Conservation (phyloP, 2,113 vertebrate genomes). For the Atrichornis clamosus region DNA sequence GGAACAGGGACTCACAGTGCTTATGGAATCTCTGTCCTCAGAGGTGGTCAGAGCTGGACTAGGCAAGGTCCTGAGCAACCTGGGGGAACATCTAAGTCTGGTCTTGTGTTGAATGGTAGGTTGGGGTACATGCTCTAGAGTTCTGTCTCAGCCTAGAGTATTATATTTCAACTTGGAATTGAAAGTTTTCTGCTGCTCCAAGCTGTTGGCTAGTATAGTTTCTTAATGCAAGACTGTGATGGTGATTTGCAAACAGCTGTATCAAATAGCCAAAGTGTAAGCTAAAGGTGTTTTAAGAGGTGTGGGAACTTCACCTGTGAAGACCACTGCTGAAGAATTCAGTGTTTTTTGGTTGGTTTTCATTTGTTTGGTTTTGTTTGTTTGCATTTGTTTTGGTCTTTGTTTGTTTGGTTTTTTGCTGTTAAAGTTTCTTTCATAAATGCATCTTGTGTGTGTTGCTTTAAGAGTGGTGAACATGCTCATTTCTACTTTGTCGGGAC, state of each 20-base stretch:
- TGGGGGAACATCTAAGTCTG: neutral
- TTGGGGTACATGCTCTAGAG: neutral
- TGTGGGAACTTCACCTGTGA: neutral
- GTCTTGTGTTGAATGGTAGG: neutral
- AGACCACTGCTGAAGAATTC: neutral
- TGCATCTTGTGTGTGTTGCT: neutral
- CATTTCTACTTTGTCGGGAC: neutral
- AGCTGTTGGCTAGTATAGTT: neutral
- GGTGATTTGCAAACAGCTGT: neutral
- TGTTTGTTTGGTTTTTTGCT: neutral
- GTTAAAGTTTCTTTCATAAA: neutral
- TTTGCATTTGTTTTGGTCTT: neutral
- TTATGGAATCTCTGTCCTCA: neutral
- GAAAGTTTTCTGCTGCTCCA: neutral
- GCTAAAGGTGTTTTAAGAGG: neutral
- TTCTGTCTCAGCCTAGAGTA: neutral
- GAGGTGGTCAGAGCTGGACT: neutral
- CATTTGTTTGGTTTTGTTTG: neutral
- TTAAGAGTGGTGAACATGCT: neutral
- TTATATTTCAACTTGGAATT: neutral
- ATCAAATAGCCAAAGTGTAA: neutral
- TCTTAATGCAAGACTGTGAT: neutral
- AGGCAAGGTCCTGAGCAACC: neutral
- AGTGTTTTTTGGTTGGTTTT: neutral
- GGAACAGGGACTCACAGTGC: rapidly evolving